Evolutionary conservation across 2,797 vertebrate genomes (phyloP).

Genomic region (Gadopsis marmoratus): DNA sequence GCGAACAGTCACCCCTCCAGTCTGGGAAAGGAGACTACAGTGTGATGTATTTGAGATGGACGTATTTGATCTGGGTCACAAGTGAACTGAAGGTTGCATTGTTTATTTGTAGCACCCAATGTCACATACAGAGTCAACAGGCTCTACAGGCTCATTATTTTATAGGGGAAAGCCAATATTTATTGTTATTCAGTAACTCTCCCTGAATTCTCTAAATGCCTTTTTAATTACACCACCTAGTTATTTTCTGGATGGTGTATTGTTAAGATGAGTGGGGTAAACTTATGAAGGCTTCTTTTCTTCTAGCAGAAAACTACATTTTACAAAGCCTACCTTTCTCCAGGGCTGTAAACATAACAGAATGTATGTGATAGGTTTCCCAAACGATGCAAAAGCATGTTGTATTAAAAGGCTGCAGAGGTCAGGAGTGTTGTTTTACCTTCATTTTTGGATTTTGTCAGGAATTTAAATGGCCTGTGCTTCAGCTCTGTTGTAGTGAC

Average conservation of each 20-base stretch:
- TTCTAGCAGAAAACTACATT: constrained; percentile 5
- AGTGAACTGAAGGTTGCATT: constrained; percentile 38
- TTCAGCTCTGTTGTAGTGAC: constrained; percentile 27
- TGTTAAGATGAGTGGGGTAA: not conserved
- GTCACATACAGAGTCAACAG: constrained; percentile 17
- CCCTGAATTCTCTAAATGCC: constrained; percentile 14
- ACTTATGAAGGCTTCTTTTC: not conserved
- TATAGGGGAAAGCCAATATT: not conserved
- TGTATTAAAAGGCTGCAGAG: constrained; percentile 56
- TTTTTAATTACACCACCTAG: not conserved
- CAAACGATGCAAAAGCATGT: constrained; percentile 49
- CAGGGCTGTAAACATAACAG: constrained; percentile 5
- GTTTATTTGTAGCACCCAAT: constrained; percentile 14
- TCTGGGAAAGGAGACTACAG: constrained; percentile 68
- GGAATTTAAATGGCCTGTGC: constrained; percentile 62
- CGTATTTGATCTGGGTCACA: constrained; percentile 47
- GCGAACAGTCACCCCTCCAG: constrained; percentile 52
- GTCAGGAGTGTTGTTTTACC: constrained; percentile 64
- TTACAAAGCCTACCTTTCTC: constrained; percentile 12
- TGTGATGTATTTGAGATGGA: constrained; percentile 17
- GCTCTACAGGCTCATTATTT: constrained; percentile 13
- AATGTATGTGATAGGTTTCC: constrained; percentile 53
- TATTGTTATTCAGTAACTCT: constrained; percentile 7
- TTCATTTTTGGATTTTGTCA: constrained; percentile 70
- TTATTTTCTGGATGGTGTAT: constrained; percentile 4